Evolutionary conservation across 2,797 vertebrate species (phyloP).

Genomic region (Nasua narica): DNA sequence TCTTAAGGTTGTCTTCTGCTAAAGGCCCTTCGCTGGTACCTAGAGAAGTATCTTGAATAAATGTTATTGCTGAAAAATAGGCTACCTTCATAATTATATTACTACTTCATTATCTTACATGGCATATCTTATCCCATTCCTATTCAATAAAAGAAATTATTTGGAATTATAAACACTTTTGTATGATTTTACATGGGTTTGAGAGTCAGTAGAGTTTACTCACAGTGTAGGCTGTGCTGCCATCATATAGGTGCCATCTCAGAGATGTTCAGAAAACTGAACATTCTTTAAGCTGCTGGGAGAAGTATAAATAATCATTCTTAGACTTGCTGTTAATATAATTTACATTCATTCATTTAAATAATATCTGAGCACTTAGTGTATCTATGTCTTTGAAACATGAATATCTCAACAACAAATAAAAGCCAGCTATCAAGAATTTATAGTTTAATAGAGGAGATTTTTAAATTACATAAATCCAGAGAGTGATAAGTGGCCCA

Average conservation of each 20-base stretch:
- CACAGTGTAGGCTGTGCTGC: too few relatives aligned
- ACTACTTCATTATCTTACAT: background rate
- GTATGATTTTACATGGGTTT: background rate
- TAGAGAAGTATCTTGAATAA: background rate
- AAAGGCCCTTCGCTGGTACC: background rate
- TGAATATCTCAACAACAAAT: background rate
- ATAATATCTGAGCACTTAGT: background rate
- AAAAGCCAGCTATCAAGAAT: background rate
- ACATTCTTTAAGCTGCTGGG: conserved; percentile 50
- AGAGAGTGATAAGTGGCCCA: background rate
- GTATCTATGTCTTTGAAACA: background rate
- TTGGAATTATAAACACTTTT: background rate
- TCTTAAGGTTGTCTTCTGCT: conserved; percentile 28
- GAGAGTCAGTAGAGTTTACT: background rate
- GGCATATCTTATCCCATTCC: background rate
- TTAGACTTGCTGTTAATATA: background rate
- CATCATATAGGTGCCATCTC: background rate
- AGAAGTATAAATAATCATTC: conserved; percentile 5
- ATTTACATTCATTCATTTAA: conserved; percentile 21
- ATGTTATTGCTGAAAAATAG: background rate
- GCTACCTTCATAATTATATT: background rate
- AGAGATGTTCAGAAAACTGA: conserved; percentile 42
- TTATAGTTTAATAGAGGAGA: background rate
- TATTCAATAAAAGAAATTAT: background rate
- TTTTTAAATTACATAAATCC: background rate